Base-by-base conservation (phyloP, 2,113 vertebrate species). In the Anarhynchus alexandrinus region DNA sequence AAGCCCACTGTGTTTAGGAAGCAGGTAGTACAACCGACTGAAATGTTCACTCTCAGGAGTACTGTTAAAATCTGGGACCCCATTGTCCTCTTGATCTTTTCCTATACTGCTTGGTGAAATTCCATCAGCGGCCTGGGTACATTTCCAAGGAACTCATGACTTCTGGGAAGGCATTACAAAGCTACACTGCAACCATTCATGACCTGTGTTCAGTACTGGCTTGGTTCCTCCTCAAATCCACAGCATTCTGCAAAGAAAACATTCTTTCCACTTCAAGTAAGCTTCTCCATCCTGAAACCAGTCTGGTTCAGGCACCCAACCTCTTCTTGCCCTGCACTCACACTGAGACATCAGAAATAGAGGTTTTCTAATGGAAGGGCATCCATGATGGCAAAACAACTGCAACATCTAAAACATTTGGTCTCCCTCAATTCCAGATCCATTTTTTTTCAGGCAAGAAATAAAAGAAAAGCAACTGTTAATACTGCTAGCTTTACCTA, bases 121-220 rank as follows among this genome's bases (percentile, higher is more conserved):
- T 64, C 86, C 65, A n/a, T n/a, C 49, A 32, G 69, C 5, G 51
- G 69, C 64, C 88, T 84, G 95, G 86, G 76, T 13, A 54, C 65
- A 1, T 61, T 93, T 36, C 95, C 94, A 88, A 90, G 91, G 47
- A 84, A 2, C 95, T 94, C 80, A 54, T 51, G 51, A 83, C 14
- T 96, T 95, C 92, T 96, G 96, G 96, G 95, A 96, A 97, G 94
- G 82, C 51, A 49, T 93, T 61, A 64, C 96, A 72, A 19, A 96
- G 94, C 83, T n/a, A 62, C 83, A 92, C 92, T 87, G 96, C 23
- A 82, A 25, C 30, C 88, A 95, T 92, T 95, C 80, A 95, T 0
- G 17, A 88, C 78, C 94, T 38, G 73, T 16, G 49, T 16, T 86
- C 93, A 91, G 81, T 49, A 15, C 95, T 95, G 95, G 94, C 94